These are phyloP conservation scores for Nephila pilipes DNA, from an alignment of 1,140 invertebrate species.

Conservation along the genomic window DNA sequence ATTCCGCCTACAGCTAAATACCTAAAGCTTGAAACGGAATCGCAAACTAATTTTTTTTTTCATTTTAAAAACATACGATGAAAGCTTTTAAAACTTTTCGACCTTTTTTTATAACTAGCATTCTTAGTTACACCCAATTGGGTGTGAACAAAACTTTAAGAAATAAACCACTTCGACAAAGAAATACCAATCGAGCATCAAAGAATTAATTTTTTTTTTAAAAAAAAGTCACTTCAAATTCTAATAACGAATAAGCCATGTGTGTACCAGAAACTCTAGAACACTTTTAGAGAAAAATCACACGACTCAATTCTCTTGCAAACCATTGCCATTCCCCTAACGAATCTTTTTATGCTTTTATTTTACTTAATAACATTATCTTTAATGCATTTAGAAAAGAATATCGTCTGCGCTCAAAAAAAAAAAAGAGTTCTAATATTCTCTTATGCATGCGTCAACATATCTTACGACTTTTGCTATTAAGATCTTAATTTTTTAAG, in stretches of 20 bases:
- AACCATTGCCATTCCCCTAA: not conserved
- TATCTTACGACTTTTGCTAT: constrained; percentile 33
- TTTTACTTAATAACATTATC: constrained; percentile 41
- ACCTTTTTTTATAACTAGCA: no score
- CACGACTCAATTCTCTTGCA: not conserved
- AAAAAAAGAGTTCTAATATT: not conserved
- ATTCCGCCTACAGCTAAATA: no score
- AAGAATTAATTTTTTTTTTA: not conserved
- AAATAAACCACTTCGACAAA: no score
- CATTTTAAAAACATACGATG: no score
- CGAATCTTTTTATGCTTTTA: constrained; percentile 10
- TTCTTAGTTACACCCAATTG: no score
- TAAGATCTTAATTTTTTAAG: constrained; percentile 49
- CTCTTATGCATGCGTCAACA: not conserved
- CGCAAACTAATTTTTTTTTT: no score
- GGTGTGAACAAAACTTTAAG: no score
- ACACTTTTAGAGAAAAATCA: not conserved
- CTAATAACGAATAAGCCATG: not conserved
- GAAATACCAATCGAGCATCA: no score
- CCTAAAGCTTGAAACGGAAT: no score
- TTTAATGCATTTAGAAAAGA: constrained; percentile 44
- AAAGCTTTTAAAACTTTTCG: no score
- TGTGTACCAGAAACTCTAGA: not conserved
- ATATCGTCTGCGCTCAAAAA: not conserved
- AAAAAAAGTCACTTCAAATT: not conserved